phyloP scores from a whole-genome alignment of 1,140 invertebrate species.

The Philotrypesis tridentata region DNA sequence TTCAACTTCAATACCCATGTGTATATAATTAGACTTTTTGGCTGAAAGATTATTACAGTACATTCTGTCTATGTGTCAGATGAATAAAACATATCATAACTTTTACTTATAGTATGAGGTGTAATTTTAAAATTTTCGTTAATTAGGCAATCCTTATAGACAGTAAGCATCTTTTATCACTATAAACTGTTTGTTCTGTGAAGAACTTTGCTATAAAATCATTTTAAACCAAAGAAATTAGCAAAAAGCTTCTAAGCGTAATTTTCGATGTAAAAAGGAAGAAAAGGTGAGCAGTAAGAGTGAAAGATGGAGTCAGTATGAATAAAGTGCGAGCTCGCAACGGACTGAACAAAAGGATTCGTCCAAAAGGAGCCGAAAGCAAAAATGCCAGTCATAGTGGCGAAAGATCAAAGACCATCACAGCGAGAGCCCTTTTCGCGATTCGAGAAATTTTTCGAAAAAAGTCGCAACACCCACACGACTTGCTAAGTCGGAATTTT shows the following conservation, averaged over 20 bases:
- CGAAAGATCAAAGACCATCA: conserved; percentile 30
- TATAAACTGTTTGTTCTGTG: too few species aligned
- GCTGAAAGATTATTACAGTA: too few species aligned
- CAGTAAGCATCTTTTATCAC: too few species aligned
- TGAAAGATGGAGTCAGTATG: not conserved
- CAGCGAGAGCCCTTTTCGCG: not conserved
- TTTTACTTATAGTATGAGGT: too few species aligned
- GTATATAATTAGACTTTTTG: too few species aligned
- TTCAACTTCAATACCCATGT: too few species aligned
- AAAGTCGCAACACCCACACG: not conserved
- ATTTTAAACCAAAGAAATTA: not conserved
- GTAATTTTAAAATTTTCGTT: too few species aligned
- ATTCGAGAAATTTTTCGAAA: conserved; percentile 13
- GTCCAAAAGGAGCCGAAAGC: not conserved
- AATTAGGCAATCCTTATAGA: too few species aligned
- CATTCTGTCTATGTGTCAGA: too few species aligned
- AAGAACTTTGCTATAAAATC: too few species aligned
- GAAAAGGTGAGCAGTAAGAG: not conserved
- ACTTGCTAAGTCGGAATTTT: not conserved
- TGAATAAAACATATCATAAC: too few species aligned
- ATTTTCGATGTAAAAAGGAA: too few species aligned
- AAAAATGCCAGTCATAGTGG: not conserved
- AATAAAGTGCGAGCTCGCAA: not conserved
- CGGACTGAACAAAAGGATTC: not conserved
- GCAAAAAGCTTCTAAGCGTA: not conserved